phyloP scores from a whole-genome alignment of 2,888 invertebrate genomes.

The Drosophila fulvimacula region DNA sequence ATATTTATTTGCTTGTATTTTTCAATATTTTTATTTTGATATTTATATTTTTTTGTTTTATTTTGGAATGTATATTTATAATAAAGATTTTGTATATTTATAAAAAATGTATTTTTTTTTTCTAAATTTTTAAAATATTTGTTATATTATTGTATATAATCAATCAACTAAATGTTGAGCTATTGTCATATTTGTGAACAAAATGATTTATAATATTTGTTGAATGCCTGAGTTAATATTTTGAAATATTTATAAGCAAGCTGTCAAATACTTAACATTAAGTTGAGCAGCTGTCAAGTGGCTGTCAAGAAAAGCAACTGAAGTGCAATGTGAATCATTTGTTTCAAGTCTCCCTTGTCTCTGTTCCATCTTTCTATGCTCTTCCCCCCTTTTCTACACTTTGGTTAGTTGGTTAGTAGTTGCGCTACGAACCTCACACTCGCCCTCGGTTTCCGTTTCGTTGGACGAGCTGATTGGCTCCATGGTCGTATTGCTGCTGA shows the following conservation, averaged over 20 bases:
- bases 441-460: constrained; percentile 58
- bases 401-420: constrained; percentile 14
- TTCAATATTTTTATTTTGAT: no score
- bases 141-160: no score
- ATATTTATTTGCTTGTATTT: no score
- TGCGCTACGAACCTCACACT: constrained; percentile 53
- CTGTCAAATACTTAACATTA: neutral
- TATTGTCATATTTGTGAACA: neutral
- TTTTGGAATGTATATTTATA: no score
- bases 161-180: neutral
- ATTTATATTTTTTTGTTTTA: no score
- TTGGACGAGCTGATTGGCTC: constrained; percentile 57
- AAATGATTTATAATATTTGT: neutral
- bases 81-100: no score
- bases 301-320: neutral
- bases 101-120: neutral
- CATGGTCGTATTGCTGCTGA: constrained; percentile 53
- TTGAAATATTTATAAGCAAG: neutral
- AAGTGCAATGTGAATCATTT: neutral
- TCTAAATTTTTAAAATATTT: no score
- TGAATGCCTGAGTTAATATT: neutral
- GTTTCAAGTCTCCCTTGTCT: no score
- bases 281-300: neutral
- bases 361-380: neutral
- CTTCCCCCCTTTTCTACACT: neutral